Conservation (phyloP, 2,888 invertebrate genomes). For the Epistrophe eligans region DNA sequence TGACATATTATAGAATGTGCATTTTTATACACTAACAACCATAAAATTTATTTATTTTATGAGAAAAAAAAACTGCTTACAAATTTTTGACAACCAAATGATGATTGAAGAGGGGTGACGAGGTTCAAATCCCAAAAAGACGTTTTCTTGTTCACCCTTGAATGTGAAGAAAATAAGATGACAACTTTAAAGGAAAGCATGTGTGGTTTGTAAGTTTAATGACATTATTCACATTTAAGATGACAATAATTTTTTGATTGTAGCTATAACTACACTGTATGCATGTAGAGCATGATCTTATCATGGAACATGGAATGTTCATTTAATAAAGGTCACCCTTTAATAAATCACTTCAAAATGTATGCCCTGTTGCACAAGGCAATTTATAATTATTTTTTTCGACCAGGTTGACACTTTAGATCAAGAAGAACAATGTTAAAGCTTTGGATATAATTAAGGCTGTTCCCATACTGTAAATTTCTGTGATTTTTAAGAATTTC, state of each 20-base stretch:
- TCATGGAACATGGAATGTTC: conserved; percentile 1
- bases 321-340: conserved; percentile 38
- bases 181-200: conserved; percentile 15
- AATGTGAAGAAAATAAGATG: conserved; percentile 4
- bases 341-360: conserved; percentile 57
- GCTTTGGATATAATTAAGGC: too few species aligned
- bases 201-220: not conserved
- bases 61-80: conserved; percentile 48
- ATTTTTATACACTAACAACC: conserved; percentile 10
- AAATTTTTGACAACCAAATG: conserved; percentile 41
- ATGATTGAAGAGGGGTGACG: not conserved
- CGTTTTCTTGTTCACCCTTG: conserved; percentile 16
- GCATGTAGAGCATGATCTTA: not conserved
- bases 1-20: conserved; percentile 57
- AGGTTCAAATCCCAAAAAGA: conserved; percentile 34
- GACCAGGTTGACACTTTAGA: too few species aligned
- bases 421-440: too few species aligned
- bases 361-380: conserved; percentile 9
- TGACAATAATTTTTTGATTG: conserved; percentile 1
- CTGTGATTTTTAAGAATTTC: too few species aligned
- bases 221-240: not conserved
- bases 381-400: not conserved
- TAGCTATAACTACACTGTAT: not conserved
- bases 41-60: conserved; percentile 43
- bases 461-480: too few species aligned